Conservation (phyloP, 2,888 invertebrate genomes). For the Nephrotoma guestfalica region DNA sequence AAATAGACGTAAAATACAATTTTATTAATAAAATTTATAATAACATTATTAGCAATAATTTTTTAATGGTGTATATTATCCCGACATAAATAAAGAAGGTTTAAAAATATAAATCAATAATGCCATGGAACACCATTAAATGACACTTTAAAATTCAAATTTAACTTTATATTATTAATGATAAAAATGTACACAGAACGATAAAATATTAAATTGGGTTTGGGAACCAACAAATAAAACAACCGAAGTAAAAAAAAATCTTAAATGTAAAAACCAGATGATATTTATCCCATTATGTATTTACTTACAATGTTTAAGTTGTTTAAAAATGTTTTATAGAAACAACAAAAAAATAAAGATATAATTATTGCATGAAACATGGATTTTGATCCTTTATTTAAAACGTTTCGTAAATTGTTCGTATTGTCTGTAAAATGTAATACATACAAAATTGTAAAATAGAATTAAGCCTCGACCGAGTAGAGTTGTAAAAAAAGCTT, state of each 20-base stretch:
- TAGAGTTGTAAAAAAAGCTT: no score
- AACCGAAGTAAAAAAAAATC: neutral
- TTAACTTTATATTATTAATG: neutral
- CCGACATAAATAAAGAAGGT: neutral
- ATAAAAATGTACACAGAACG: neutral
- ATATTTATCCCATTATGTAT: neutral
- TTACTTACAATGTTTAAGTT: neutral
- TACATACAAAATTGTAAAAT: no score
- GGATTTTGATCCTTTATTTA: neutral
- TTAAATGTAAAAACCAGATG: neutral
- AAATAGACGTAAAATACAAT: neutral
- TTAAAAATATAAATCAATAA: neutral
- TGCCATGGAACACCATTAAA: neutral
- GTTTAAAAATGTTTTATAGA: neutral
- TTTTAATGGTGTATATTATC: neutral
- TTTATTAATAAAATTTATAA: neutral
- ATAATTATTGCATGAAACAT: neutral
- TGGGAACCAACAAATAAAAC: neutral
- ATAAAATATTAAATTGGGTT: neutral
- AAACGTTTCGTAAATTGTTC: neutral
- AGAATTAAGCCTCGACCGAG: no score
- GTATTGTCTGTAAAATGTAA: neutral
- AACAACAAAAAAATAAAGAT: neutral
- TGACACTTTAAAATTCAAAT: neutral
- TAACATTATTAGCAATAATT: neutral